A percentile compares a stretch with the other conserved stretches of the same genome.
phyloP scores from a whole-genome alignment of 2,113 vertebrate species.

The Saimiri boliviensis region DNA sequence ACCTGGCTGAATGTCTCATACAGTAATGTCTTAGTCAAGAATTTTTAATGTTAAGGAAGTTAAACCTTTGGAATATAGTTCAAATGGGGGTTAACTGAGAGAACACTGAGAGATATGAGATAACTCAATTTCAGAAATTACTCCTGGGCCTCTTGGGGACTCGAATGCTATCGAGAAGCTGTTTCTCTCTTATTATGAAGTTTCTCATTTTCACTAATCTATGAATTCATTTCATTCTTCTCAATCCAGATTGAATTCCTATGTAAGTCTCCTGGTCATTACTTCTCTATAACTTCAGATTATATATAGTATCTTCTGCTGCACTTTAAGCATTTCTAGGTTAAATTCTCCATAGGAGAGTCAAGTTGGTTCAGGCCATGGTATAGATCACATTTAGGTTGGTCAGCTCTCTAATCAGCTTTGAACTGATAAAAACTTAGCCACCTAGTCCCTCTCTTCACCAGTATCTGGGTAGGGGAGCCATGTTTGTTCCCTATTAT shows the following conservation, averaged over 20 bases:
- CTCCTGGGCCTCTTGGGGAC: neutral
- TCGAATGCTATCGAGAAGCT: neutral
- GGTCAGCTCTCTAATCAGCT: neutral
- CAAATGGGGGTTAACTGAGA: neutral
- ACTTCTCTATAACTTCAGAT: neutral
- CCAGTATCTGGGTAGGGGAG: neutral
- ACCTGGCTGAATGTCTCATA: no score
- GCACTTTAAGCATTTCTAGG: neutral
- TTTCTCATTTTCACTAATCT: neutral
- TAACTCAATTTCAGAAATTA: neutral
- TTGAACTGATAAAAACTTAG: neutral
- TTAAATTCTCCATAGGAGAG: neutral
- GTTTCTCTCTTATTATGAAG: neutral
- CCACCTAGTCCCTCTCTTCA: neutral
- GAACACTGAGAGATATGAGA: neutral
- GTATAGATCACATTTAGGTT: neutral
- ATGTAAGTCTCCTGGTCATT: neutral
- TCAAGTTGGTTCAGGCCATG: neutral
- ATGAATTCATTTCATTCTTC: neutral
- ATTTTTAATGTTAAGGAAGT: neutral
- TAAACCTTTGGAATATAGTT: neutral
- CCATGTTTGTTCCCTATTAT: neutral
- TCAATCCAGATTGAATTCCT: neutral
- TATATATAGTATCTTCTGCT: neutral
- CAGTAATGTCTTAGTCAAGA: neutral